These are phyloP conservation scores for Boulengeromyrus knoepffleri DNA, from an alignment of 2,113 vertebrate species.

Conservation along the genomic window DNA sequence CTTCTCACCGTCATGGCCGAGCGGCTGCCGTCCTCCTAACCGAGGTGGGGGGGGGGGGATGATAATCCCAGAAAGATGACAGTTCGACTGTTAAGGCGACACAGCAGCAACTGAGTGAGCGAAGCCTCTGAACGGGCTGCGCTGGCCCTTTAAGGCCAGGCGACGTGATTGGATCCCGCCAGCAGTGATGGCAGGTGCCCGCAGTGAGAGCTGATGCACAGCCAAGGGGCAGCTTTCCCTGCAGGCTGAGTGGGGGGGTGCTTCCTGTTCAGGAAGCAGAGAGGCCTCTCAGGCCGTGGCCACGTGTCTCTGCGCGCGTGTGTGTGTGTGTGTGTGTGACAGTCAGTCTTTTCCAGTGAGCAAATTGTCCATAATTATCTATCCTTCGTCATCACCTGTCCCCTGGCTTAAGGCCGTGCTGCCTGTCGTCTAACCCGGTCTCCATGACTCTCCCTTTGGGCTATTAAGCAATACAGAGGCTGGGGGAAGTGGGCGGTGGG, in stretches of 20 bases:
- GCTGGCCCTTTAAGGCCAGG: neutral
- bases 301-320: neutral
- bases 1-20: neutral
- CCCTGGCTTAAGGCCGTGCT: neutral
- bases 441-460: conserved; percentile 6
- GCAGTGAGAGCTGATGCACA: neutral
- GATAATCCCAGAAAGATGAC: neutral
- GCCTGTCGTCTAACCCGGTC: neutral
- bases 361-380: neutral
- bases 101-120: neutral
- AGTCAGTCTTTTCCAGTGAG: neutral
- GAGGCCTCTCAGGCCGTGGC: neutral
- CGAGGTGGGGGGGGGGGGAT: neutral
- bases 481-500: neutral
- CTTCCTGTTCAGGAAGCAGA: neutral
- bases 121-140: neutral
- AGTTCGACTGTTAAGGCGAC: neutral
- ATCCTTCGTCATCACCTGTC: neutral
- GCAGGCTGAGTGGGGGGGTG: neutral
- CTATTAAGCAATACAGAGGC: neutral
- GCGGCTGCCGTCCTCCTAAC: neutral
- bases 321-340: neutral
- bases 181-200: neutral
- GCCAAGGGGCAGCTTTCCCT: neutral
- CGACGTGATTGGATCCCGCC: neutral